Base-by-base conservation (phyloP, 2,113 vertebrate genomes). In the Nycticebus coucang region DNA sequence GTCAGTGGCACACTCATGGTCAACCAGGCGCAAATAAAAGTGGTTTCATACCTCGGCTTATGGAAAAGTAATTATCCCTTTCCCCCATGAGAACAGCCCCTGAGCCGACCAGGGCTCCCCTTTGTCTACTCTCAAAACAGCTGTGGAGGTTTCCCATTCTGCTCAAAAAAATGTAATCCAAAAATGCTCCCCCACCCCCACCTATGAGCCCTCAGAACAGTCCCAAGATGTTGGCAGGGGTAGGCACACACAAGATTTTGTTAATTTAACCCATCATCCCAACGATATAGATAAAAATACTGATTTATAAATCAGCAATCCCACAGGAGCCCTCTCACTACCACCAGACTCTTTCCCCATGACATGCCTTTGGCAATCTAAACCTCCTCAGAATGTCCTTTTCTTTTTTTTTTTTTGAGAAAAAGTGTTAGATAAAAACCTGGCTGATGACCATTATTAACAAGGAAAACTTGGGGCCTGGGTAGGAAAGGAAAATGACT, bases 101-200 rank as follows among this genome's bases (percentile, higher is more conserved):
- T 37, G 33, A 83, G 57, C 75, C 60, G 78, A 72, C 69, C 6
- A 72, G 91, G 80, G 68, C 14, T 87, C 80, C 95, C 93, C 95
- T 97, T 94, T 96, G 95, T 98, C 91, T 96, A 41, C 50, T 93
- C 28, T 93, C 57, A 17, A 22, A 81, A 81, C 62, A 71, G n/a
- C 87, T 53, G 74, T 13, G 24, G 35, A 74, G 50, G 89, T 59
- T 90, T 53, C 28, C 79, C n/a, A 53, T 41, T 82, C 13, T 41
- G 82, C 82, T 74, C 85, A 94, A 64, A 72, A 64, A 95, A 77
- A 82, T 17, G 11, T 7, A 78, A 75, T 71, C 75, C 41, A 45
- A 68, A 89, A 74, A 11, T 2, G 45, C 57, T 1, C 28, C 62
- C n/a, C 45, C 33, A 59, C 4, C 35, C 66, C 62, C 17, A 33